Conservation (phyloP, 2,888 invertebrate genomes). For the Furcula furcula region DNA sequence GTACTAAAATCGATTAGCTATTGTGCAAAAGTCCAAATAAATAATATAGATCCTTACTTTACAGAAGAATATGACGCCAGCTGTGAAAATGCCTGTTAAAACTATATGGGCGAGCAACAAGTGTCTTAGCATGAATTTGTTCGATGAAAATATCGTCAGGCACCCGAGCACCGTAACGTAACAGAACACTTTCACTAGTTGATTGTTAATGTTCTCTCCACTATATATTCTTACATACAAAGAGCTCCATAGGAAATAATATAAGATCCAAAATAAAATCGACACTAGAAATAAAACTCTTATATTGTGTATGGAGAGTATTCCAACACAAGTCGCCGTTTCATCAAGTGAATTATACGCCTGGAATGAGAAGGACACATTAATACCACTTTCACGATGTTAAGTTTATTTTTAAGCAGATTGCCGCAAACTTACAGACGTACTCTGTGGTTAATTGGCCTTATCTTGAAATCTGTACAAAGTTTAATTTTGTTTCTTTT, state of each 20-base stretch:
- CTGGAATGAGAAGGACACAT: slow-evolving; percentile 40
- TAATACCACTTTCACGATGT: not conserved
- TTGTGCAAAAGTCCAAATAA: no score
- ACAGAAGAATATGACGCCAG: slow-evolving; percentile 30
- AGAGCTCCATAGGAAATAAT: slow-evolving; percentile 54
- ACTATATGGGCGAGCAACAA: slow-evolving; percentile 48
- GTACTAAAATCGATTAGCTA: no score
- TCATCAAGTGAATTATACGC: slow-evolving; percentile 64
- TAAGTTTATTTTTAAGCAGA: slow-evolving; percentile 4
- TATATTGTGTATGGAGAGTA: slow-evolving; percentile 55
- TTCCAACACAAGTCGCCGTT: slow-evolving; percentile 52
- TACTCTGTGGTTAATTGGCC: slow-evolving; percentile 71
- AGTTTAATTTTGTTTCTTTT: slow-evolving; percentile 52
- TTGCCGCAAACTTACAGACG: slow-evolving; percentile 45
- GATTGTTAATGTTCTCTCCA: slow-evolving; percentile 27
- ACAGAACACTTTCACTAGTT: slow-evolving; percentile 41
- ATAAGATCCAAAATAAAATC: slow-evolving; percentile 50
- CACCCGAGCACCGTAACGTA: slow-evolving; percentile 40
- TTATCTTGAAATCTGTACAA: slow-evolving; percentile 67
- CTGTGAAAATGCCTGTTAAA: slow-evolving; percentile 47
- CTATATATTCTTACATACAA: slow-evolving; percentile 53
- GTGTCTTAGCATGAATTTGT: slow-evolving; percentile 43
- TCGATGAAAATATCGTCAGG: slow-evolving; percentile 43
- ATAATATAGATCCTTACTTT: slow-evolving; percentile 41
- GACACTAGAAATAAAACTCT: slow-evolving; percentile 41